Evolutionary conservation across 2,797 vertebrate genomes (phyloP).

Genomic region (Lacerta bilineata): DNA sequence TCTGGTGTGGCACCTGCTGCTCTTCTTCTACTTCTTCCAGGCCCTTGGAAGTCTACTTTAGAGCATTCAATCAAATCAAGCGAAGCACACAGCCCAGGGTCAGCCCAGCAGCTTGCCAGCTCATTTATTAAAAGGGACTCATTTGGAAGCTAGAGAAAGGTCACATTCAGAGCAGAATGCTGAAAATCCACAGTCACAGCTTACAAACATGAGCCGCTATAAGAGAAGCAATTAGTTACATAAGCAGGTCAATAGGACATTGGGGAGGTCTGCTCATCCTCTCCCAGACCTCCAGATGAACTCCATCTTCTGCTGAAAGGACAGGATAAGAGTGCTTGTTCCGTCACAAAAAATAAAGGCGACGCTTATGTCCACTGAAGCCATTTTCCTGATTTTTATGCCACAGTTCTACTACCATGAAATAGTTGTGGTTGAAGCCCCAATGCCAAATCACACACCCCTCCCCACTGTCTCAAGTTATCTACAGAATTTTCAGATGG

Average conservation of each 20-base stretch:
- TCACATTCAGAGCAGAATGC: background rate
- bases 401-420: no score
- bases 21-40: background rate
- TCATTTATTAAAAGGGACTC: slow-evolving; percentile 21
- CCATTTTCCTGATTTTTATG: background rate
- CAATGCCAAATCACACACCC: background rate
- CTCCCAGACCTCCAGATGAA: background rate
- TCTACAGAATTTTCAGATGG: background rate
- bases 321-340: background rate
- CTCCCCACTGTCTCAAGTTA: background rate
- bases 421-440: background rate
- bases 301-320: background rate
- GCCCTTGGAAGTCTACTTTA: background rate
- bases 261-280: accelerated
- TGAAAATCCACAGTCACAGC: background rate
- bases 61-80: background rate
- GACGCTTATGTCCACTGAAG: background rate
- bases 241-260: accelerated
- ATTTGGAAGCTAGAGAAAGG: background rate
- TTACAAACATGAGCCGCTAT: background rate
- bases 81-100: background rate
- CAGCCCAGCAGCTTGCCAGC: accelerated
- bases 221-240: background rate
- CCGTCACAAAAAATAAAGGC: background rate
- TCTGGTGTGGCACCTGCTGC: no score